These are phyloP conservation scores for Vandiemenella viatica DNA, from an alignment of 2,888 invertebrate genomes.

Conservation along the genomic window DNA sequence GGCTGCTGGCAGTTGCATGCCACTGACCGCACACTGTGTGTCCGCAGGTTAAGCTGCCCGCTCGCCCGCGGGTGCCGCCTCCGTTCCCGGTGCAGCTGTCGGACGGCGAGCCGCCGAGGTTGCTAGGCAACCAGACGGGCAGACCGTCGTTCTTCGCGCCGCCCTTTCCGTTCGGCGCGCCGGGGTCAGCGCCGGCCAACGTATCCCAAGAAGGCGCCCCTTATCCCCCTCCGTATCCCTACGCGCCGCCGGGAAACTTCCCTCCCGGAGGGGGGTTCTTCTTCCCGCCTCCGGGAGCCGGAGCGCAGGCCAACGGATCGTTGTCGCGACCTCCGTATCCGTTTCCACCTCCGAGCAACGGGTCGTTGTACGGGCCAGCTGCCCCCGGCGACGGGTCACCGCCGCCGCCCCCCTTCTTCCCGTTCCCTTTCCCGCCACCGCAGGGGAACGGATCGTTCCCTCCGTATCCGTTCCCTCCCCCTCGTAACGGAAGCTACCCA, in stretches of 20 bases:
- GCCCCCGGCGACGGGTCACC: constrained; percentile 20
- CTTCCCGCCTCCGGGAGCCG: constrained; percentile 29
- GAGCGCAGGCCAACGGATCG: constrained; percentile 35
- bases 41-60: constrained; percentile 5
- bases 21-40: no score
- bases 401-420: constrained; percentile 34
- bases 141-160: no score
- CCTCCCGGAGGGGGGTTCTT: constrained; percentile 34
- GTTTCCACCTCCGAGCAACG: constrained; percentile 12
- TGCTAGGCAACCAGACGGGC: constrained; percentile 41
- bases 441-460: constrained; percentile 46
- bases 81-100: constrained; percentile 84
- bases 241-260: constrained; percentile 23
- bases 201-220: no score
- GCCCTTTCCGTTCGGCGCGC: constrained; percentile 41
- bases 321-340: constrained; percentile 12
- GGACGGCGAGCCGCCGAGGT: constrained; percentile 72
- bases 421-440: constrained; percentile 46
- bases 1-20: no score
- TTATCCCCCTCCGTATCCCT: constrained; percentile 15
- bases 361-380: constrained; percentile 22
- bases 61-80: constrained; percentile 48
- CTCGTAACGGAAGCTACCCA: constrained; percentile 35
- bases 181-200: no score
- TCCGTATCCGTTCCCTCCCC: constrained; percentile 29